These are phyloP conservation scores for Osedax fenrisi DNA, from an alignment of 2,888 invertebrate species.

Conservation along the genomic window DNA sequence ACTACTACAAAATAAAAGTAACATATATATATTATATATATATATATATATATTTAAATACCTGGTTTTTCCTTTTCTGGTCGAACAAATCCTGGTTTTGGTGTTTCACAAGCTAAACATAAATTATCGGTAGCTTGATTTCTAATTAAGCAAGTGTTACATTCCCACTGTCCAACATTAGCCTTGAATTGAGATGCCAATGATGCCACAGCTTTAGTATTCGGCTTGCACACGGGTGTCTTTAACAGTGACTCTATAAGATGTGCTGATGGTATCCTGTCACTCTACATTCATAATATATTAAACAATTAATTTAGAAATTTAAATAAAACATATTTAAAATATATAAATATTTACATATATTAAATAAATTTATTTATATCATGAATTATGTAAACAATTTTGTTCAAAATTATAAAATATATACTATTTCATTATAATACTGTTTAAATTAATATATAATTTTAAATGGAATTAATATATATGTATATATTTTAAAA, in stretches of 20 bases:
- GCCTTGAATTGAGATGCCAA: background rate
- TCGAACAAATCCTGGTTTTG: slow-evolving; percentile 42
- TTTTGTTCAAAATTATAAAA: too few relatives aligned
- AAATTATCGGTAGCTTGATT: slow-evolving; percentile 51
- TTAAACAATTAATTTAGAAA: background rate
- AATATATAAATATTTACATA: too few relatives aligned
- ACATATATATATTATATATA: background rate
- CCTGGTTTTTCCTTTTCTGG: background rate
- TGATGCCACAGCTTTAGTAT: background rate
- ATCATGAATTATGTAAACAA: too few relatives aligned
- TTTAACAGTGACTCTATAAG: background rate
- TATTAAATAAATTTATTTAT: too few relatives aligned
- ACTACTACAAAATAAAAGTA: background rate
- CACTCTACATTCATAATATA: background rate
- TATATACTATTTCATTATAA: too few relatives aligned
- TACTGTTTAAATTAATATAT: too few relatives aligned
- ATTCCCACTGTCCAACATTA: slow-evolving; percentile 55
- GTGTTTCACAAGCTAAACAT: slow-evolving; percentile 44
- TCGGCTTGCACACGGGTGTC: background rate
- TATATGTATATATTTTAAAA: too few relatives aligned
- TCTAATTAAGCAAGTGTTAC: slow-evolving; percentile 57
- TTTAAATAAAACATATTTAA: too few relatives aligned
- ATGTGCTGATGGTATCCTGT: background rate
- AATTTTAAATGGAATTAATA: too few relatives aligned
- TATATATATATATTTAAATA: background rate